phyloP scores from a whole-genome alignment of 2,797 vertebrate species.

The Helarctos malayanus region DNA sequence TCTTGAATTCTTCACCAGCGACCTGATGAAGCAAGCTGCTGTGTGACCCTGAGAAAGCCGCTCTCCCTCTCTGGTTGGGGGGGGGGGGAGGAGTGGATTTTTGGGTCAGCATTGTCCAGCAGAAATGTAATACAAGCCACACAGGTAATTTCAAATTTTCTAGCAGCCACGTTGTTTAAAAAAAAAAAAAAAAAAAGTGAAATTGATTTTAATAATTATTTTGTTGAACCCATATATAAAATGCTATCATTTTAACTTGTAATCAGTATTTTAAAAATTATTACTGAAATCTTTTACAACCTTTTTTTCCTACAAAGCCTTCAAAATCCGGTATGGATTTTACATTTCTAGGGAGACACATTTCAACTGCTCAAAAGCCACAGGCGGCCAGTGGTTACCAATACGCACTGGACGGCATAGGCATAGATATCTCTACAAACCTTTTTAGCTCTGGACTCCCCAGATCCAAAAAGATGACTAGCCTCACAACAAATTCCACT shows the following conservation, averaged over 20 bases:
- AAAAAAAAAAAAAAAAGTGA: background rate
- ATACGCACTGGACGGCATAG: accelerated
- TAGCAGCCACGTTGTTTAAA: background rate
- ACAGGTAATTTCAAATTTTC: background rate
- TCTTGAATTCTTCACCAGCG: background rate
- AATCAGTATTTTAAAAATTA: background rate
- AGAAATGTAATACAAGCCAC: background rate
- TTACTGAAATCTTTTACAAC: background rate
- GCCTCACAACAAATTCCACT: conserved; percentile 22
- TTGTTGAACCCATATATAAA: conserved; percentile 16
- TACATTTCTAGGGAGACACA: background rate
- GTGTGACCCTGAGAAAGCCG: background rate
- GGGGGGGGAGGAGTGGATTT: background rate
- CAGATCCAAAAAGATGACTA: background rate
- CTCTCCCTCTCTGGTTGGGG: background rate
- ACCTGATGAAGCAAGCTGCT: background rate
- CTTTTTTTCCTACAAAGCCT: background rate
- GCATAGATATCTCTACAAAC: background rate
- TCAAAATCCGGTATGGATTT: background rate
- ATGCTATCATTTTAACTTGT: background rate
- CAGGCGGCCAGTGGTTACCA: background rate
- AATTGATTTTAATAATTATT: conserved; percentile 31
- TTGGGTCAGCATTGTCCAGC: accelerated
- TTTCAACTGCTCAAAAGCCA: background rate
- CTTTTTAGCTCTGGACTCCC: background rate